phyloP scores from a whole-genome alignment of 2,113 vertebrate genomes.

The Coptodon rendalli region DNA sequence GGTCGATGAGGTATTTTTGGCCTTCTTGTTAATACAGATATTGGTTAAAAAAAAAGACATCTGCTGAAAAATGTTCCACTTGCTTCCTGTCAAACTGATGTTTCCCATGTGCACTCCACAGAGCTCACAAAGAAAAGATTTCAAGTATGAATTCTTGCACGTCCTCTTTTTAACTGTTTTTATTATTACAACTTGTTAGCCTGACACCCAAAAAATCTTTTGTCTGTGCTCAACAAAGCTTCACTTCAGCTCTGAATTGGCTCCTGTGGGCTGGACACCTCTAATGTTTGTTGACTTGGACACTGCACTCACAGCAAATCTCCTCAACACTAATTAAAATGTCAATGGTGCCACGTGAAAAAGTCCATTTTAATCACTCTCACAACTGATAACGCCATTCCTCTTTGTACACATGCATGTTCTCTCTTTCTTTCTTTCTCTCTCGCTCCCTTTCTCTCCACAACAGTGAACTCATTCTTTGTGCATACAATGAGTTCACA shows the following conservation, averaged over 20 bases:
- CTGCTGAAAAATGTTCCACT: not conserved
- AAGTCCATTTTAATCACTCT: not conserved
- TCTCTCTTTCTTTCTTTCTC: not conserved
- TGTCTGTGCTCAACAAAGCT: not conserved
- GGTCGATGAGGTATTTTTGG: not conserved
- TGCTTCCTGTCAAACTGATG: not conserved
- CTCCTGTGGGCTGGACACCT: not conserved
- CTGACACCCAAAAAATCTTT: not conserved
- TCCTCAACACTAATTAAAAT: not conserved
- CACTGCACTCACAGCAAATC: not conserved
- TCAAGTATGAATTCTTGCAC: not conserved
- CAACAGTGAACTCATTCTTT: not conserved
- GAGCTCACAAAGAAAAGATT: not conserved
- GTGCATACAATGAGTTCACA: not conserved
- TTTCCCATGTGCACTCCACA: not conserved
- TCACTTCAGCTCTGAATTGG: not conserved
- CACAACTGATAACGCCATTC: not conserved
- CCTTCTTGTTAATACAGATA: not conserved
- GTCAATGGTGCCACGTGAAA: not conserved
- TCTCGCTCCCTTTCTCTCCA: not conserved
- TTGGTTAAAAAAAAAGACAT: not conserved
- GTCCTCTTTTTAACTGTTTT: not conserved
- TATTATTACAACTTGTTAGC: not conserved
- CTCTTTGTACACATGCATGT: not conserved
- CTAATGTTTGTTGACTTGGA: not conserved